Conservation (phyloP, 2,797 vertebrate species). For the Rhodeus uyekii region DNA sequence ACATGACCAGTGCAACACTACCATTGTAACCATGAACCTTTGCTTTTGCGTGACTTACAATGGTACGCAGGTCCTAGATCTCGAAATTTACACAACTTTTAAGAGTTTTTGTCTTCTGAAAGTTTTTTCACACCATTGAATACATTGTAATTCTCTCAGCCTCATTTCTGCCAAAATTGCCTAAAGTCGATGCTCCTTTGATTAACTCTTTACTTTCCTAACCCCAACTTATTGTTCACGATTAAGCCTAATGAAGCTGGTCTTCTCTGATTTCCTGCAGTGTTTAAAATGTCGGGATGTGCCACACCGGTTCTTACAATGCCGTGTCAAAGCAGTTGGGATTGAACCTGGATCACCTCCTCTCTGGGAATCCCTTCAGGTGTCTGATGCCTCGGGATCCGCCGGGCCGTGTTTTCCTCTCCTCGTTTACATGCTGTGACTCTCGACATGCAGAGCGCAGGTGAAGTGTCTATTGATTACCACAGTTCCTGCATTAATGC, state of each 20-base stretch:
- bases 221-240: background rate
- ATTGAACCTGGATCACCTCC: background rate
- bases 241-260: background rate
- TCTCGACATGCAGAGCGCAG: slow-evolving; percentile 66
- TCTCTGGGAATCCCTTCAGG: slow-evolving; percentile 37
- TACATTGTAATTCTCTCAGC: background rate
- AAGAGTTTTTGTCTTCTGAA: background rate
- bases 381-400: slow-evolving; percentile 27
- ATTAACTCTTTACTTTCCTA: background rate
- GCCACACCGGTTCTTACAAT: background rate
- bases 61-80: background rate
- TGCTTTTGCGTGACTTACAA: background rate
- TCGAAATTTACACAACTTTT: background rate
- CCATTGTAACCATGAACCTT: background rate
- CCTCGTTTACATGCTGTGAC: slow-evolving; percentile 61
- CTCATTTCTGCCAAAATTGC: background rate
- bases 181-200: background rate
- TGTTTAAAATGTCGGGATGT: background rate
- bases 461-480: slow-evolving; percentile 76
- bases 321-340: background rate
- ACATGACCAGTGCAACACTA: background rate
- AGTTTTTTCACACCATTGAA: background rate
- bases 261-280: background rate
- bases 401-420: slow-evolving; percentile 48
- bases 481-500: slow-evolving; percentile 73